phyloP scores from a whole-genome alignment of 1,140 invertebrate genomes.

The Cyclargus thomasi region DNA sequence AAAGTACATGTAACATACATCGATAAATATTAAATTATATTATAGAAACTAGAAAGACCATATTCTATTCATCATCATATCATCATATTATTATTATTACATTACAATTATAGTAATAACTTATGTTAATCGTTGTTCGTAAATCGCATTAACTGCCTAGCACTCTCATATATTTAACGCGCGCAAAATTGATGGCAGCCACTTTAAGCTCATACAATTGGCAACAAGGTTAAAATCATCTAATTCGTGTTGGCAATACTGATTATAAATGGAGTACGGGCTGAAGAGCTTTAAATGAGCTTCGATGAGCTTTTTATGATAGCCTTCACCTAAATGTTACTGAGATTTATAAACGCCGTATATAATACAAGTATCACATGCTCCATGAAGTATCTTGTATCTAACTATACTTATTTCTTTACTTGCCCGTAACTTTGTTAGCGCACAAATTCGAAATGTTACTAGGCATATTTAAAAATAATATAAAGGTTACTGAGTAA shows the following conservation, averaged over 20 bases:
- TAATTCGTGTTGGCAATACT: slow-evolving; percentile 26
- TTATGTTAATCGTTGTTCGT: neutral
- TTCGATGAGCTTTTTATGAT: slow-evolving; percentile 28
- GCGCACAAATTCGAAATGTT: too few species aligned
- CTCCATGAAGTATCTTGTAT: too few species aligned
- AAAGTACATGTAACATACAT: too few species aligned
- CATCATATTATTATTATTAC: too few species aligned
- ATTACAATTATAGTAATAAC: too few species aligned
- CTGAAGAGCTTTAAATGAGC: slow-evolving; percentile 34
- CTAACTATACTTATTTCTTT: too few species aligned
- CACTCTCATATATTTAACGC: neutral
- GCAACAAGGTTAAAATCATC: slow-evolving; percentile 30
- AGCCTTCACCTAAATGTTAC: slow-evolving; percentile 35
- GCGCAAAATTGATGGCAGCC: neutral
- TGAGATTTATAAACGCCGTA: slow-evolving; percentile 16
- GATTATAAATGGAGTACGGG: slow-evolving; percentile 32
- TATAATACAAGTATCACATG: slow-evolving; percentile 13
- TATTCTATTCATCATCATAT: too few species aligned
- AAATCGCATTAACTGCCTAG: neutral
- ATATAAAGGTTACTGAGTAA: too few species aligned
- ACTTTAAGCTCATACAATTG: slow-evolving; percentile 9
- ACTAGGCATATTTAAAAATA: too few species aligned
- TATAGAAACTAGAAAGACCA: too few species aligned
- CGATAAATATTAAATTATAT: too few species aligned
- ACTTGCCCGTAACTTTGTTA: too few species aligned